Evolutionary conservation across 2,113 vertebrate species (phyloP).

Genomic region (Petaurus breviceps): DNA sequence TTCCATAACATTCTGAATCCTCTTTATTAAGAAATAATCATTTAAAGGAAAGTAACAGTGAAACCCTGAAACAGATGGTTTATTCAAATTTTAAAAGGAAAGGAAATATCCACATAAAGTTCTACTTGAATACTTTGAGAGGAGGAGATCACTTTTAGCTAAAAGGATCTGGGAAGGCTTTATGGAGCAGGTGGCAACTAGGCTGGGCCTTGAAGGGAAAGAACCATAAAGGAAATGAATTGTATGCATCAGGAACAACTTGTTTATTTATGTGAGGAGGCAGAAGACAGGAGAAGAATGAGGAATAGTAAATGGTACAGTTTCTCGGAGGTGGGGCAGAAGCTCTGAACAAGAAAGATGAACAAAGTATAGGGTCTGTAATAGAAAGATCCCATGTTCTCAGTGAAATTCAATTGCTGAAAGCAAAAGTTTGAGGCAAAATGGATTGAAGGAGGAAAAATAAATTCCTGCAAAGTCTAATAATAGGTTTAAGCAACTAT

Average conservation of each 20-base stretch:
- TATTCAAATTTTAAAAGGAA: not conserved
- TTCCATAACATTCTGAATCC: not conserved
- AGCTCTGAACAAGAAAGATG: not conserved
- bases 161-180: not conserved
- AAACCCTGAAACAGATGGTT: not conserved
- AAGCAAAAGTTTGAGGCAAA: not conserved
- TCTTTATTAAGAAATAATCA: not conserved
- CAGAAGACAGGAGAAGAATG: not conserved
- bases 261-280: not conserved
- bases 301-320: not conserved
- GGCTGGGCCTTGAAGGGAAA: not conserved
- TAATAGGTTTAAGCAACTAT: slow-evolving; percentile 42
- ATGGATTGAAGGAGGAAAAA: not conserved
- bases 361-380: not conserved
- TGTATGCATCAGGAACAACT: not conserved
- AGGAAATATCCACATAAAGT: not conserved
- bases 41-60: not conserved
- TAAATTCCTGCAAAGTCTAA: slow-evolving; percentile 60
- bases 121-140: not conserved
- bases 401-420: not conserved
- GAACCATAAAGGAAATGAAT: not conserved
- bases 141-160: not conserved
- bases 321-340: not conserved
- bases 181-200: not conserved
- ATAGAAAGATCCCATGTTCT: not conserved